These are phyloP conservation scores for Cephus cinctus DNA, from an alignment of 1,140 invertebrate genomes.

Conservation along the genomic window DNA sequence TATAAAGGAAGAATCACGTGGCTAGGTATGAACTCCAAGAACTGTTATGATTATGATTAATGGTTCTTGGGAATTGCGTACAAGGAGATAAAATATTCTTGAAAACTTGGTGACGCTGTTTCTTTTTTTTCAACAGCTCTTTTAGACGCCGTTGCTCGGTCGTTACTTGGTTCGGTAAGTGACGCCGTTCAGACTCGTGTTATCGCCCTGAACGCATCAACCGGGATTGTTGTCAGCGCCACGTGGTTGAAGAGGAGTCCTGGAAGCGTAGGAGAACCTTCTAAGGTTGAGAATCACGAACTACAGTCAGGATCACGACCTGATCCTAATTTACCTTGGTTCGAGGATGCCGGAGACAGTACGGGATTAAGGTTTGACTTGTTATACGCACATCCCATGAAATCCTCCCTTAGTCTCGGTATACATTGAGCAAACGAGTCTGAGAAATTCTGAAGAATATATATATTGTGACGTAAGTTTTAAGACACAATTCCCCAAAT, in stretches of 20 bases:
- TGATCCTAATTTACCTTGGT: conserved; percentile 60
- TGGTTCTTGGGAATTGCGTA: too few relatives aligned
- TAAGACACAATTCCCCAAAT: too few relatives aligned
- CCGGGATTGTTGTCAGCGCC: conserved; percentile 57
- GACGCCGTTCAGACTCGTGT: conserved; percentile 60
- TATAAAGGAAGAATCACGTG: too few relatives aligned
- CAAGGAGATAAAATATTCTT: too few relatives aligned
- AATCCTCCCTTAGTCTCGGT: neutral
- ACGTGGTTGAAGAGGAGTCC: conserved; percentile 60
- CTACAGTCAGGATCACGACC: conserved; percentile 57
- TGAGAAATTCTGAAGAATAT: neutral
- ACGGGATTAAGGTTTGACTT: conserved; percentile 32
- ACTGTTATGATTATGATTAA: too few relatives aligned
- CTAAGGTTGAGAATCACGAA: conserved; percentile 48
- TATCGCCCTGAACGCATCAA: conserved; percentile 62
- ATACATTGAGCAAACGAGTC: neutral
- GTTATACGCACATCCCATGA: too few relatives aligned
- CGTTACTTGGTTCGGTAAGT: conserved; percentile 59
- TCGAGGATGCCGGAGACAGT: conserved; percentile 28
- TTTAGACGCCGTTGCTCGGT: conserved; percentile 61
- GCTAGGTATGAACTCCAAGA: too few relatives aligned
- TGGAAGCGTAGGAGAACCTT: conserved; percentile 54
- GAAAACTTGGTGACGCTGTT: too few relatives aligned
- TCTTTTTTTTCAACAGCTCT: conserved; percentile 56
- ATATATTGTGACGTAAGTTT: too few relatives aligned